Evolutionary conservation across 1,140 invertebrate species (phyloP).

Genomic region (Dermatophagoides farinae): DNA sequence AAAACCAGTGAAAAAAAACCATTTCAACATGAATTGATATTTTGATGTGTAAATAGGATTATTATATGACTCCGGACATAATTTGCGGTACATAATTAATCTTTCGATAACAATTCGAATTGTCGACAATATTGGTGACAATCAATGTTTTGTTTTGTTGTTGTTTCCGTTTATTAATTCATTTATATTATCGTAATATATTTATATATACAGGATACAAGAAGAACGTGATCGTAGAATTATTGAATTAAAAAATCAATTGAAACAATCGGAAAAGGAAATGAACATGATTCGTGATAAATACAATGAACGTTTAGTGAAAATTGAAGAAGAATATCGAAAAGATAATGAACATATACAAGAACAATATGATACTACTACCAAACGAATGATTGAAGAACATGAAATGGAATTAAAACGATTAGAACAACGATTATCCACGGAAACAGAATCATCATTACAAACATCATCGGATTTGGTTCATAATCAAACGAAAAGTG

Average conservation of each 20-base stretch:
- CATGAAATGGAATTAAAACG: constrained; percentile 11
- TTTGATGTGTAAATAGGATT: too few species aligned
- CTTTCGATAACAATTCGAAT: too few species aligned
- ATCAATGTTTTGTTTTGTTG: too few species aligned
- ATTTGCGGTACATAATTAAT: too few species aligned
- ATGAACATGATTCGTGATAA: background rate
- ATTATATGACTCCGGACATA: too few species aligned
- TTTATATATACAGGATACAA: background rate
- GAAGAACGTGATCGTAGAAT: constrained; percentile 15
- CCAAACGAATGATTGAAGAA: background rate
- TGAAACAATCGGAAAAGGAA: constrained; percentile 7
- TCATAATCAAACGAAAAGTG: background rate
- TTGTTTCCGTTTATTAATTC: too few species aligned
- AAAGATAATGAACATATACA: constrained; percentile 9
- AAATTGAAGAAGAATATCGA: constrained; percentile 9
- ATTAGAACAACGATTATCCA: constrained; percentile 3
- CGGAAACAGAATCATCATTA: background rate
- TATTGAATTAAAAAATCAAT: constrained; percentile 8
- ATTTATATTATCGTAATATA: too few species aligned
- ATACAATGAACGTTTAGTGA: constrained; percentile 7
- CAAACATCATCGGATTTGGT: background rate
- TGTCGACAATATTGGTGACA: too few species aligned
- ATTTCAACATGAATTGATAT: too few species aligned
- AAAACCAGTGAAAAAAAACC: too few species aligned
- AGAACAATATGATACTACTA: background rate